Base-by-base conservation (phyloP, 2,888 invertebrate genomes). In the Limnephilus auricula region DNA sequence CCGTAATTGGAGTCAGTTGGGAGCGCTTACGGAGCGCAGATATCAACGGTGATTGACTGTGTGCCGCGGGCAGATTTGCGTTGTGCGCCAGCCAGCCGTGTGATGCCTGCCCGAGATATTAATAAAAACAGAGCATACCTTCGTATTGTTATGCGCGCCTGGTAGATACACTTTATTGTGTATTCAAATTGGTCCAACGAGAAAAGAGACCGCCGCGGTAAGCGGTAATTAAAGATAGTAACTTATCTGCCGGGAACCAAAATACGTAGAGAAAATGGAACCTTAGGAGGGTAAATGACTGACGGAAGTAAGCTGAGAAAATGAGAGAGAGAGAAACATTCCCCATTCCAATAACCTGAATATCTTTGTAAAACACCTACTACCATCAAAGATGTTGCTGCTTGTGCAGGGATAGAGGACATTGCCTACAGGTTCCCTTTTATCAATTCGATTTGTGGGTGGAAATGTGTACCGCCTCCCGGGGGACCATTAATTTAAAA, bases 61-160 rank as follows among this genome's bases (percentile, higher is more conserved):
- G 2, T 18, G 82, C 82, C 82, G 34, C 31, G 34, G 82, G 34
- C 32, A 13, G 82, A 12, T 80, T 10, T 0, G 82, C 9, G 65
- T n/a, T 65, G 9, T 25, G 65, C 25, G 9, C 65, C 65, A 25
- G 25, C 34, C 82, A 34, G 34, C 34, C 82, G 82, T 34, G 82
- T 25, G 85, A 85, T 85, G 30, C 85, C 40, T 85, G 85, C n/a
- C 37, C 45, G 85, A 40, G 85, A 85, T 85, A 85, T 85, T 45
- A 34, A 40, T 30, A 25, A 85, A 82, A 32, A 82, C 32, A 82
- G 82, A 25, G 65, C 65, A 65, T 65, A n/a, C 65, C 65, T n/a
- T 82, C 32, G 34, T n/a, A 82, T 82, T 82, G 82, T 82, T 82
- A 37, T 37, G 65, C 65, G 65, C 25, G 25, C 65, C 65, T 65